Evolutionary conservation across 2,797 vertebrate species (phyloP), one percentile per base, ranked within the genome.

Genomic region (Karalla daura): DNA sequence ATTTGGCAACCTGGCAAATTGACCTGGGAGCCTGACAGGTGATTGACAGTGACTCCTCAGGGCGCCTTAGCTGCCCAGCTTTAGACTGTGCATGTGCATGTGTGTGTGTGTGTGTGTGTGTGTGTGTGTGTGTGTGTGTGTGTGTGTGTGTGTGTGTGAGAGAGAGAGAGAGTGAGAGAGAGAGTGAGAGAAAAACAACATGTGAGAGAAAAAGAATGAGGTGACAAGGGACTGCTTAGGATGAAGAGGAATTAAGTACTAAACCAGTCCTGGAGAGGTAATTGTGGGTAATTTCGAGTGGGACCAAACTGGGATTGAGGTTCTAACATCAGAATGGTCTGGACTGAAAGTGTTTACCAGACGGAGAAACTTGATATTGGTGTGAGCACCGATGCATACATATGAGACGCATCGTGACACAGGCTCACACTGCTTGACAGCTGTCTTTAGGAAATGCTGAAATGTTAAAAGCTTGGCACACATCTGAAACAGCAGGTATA

Each of bases 1-100:
- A 86, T 92, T 91, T 88, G 89, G 86, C 84, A 90, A 85, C 72
- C 70, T 80, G 85, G 89, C 89, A 92, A 92, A 92, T 92, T 91
- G 89, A 90, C 81, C 83, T 71, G 86, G 84, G 86, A 82, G 76
- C 59, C 77, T 84, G 85, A 85, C 49, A 55, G 56, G 63, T 92
- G 92, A 93, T 84, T 92, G 92, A 92, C 93, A 92, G 90, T 59
- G 49, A 65, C 81, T 91, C 89, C 85, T 91, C 85, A 41, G 83
- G 88, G 88, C 63, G 21, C 73, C 69, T 41, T 33, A 55, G 58
- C 72, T 71, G 65, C 59, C 60, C 56, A 24, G 55, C 44, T 10
- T 85, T 62, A 45, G 37, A 18, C 43, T 60, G 46, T 36, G 63
- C 45, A 28, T 28, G 70, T 40, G 32, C 14, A 46, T 36, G 49